Conservation (phyloP, 2,888 invertebrate genomes). For the Subacronicta megacephala region DNA sequence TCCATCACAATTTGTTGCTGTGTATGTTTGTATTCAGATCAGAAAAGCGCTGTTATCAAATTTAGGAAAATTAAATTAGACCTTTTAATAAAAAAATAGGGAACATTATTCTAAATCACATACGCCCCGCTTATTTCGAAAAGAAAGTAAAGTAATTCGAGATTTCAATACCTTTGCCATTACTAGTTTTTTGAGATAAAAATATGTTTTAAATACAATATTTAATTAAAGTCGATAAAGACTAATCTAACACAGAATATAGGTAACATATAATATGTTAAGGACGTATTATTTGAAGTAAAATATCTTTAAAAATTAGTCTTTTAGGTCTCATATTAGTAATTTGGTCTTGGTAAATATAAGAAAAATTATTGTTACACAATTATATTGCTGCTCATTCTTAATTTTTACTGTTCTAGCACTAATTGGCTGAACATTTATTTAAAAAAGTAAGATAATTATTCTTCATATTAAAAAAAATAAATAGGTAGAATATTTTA, state of each 20-base stretch:
- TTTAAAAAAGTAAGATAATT: background rate
- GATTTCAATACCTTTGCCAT: slow-evolving; percentile 1
- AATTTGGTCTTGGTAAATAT: slow-evolving; percentile 19
- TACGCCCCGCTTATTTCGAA: background rate
- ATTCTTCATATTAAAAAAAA: background rate
- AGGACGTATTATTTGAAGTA: slow-evolving; percentile 22
- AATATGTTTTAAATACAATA: background rate
- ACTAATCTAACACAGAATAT: slow-evolving; percentile 22
- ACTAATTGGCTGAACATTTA: background rate
- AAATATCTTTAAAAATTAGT: slow-evolving; percentile 36
- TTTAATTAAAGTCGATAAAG: slow-evolving; percentile 9
- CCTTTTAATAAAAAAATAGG: slow-evolving; percentile 2
- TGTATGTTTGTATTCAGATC: background rate
- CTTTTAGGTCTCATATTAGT: slow-evolving; percentile 29
- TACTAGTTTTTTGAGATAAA: background rate
- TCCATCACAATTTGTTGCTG: background rate
- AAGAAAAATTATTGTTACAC: slow-evolving; percentile 24
- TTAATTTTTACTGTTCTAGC: slow-evolving; percentile 2
- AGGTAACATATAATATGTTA: slow-evolving; percentile 23
- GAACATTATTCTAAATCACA: slow-evolving; percentile 28
- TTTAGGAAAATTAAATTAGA: background rate
- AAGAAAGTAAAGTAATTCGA: slow-evolving; percentile 1
- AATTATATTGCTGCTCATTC: slow-evolving; percentile 32
- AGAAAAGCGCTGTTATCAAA: background rate
- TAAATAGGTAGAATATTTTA: too few relatives aligned